Evolutionary conservation across 1,140 invertebrate species (phyloP).

Genomic region (Diorhabda elongata): DNA sequence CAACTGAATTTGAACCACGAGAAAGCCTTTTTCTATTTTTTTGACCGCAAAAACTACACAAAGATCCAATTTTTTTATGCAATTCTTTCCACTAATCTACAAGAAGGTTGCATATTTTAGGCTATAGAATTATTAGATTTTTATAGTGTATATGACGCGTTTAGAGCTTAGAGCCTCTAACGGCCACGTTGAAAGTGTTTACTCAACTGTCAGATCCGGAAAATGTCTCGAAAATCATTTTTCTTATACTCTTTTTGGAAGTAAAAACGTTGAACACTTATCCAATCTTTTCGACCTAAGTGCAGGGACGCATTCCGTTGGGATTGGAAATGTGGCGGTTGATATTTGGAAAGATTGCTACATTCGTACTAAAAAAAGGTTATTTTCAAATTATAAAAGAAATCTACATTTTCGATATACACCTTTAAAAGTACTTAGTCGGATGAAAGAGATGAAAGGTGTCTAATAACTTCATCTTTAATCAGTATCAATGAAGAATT

Average conservation of each 20-base stretch:
- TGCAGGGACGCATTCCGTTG: slow-evolving; percentile 9
- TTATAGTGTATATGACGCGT: background rate
- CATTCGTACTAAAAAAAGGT: too few species aligned
- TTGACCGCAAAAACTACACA: background rate
- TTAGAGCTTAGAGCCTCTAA: background rate
- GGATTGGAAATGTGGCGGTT: background rate
- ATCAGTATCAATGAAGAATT: too few species aligned
- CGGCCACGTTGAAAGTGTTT: slow-evolving; percentile 41
- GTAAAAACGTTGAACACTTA: slow-evolving; percentile 40
- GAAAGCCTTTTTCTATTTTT: background rate
- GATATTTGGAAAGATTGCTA: background rate
- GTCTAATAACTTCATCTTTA: too few species aligned
- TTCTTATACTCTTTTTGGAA: slow-evolving; percentile 27
- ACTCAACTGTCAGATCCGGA: slow-evolving; percentile 44
- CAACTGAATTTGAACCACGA: background rate
- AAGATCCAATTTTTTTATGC: background rate
- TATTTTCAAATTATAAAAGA: too few species aligned
- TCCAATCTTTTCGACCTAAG: slow-evolving; percentile 37
- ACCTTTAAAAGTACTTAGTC: too few species aligned
- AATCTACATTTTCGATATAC: too few species aligned
- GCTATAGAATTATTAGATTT: background rate
- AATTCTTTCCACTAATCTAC: background rate
- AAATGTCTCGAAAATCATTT: slow-evolving; percentile 46
- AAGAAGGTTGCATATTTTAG: background rate
- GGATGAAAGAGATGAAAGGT: too few species aligned